These are phyloP conservation scores for Trichogramma pretiosum DNA, from an alignment of 1,140 invertebrate species.

Conservation along the genomic window DNA sequence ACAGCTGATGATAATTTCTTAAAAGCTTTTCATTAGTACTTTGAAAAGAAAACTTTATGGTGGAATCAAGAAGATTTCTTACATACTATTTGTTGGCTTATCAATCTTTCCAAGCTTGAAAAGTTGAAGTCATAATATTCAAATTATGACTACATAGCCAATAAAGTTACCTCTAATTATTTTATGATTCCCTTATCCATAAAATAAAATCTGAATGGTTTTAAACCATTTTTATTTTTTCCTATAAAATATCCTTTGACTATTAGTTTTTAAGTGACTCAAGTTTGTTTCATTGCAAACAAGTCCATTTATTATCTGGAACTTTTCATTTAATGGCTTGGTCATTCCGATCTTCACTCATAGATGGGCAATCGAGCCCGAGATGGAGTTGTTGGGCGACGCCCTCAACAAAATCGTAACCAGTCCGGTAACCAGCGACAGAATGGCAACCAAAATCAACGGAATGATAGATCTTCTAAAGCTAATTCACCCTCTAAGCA, in stretches of 20 bases:
- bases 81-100: no score
- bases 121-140: no score
- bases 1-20: no score
- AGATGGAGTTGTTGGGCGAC: conserved; percentile 43
- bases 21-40: no score
- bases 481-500: conserved; percentile 45
- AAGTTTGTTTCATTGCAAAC: conserved; percentile 4
- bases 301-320: conserved; percentile 19
- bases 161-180: no score
- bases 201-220: conserved; percentile 8
- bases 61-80: no score
- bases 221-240: conserved; percentile 1
- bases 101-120: no score
- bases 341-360: conserved; percentile 40
- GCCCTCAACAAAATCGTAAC: conserved; percentile 44
- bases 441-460: conserved; percentile 46
- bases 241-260: conserved; percentile 6
- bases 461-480: conserved; percentile 48
- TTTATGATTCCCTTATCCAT: conserved; percentile 3
- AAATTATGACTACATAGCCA: no score
- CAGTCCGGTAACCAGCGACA: conserved; percentile 45
- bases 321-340: conserved; percentile 38
- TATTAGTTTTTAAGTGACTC: conserved; percentile 4
- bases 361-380: conserved; percentile 47
- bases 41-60: no score